A percentile compares a stretch with the other conserved stretches of the same genome.
Conservation (phyloP, 2,113 vertebrate species). For the Megaleporinus macrocephalus region DNA sequence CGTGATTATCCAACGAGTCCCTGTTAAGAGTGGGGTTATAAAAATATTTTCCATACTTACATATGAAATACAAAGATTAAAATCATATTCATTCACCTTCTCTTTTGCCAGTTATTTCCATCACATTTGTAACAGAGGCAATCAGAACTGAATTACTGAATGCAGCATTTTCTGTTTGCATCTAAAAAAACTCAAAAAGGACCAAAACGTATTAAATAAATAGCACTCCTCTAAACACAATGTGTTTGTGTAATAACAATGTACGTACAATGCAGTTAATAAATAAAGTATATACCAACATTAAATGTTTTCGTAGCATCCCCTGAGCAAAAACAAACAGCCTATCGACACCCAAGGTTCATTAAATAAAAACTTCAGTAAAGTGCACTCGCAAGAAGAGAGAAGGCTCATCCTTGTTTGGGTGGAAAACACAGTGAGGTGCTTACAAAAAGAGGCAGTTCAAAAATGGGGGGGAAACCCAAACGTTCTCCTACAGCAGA, state of each 20-base stretch:
- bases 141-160: slow-evolving; percentile 23
- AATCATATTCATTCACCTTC: slow-evolving; percentile 44
- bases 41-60: slow-evolving; percentile 49
- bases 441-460: slow-evolving; percentile 34
- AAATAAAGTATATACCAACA: slow-evolving; percentile 49
- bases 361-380: slow-evolving; percentile 33
- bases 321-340: slow-evolving; percentile 44
- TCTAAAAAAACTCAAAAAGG: slow-evolving; percentile 7
- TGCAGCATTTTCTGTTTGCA: slow-evolving; percentile 23
- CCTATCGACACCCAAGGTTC: slow-evolving; percentile 31
- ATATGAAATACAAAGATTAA: slow-evolving; percentile 55
- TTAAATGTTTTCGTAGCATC: slow-evolving; percentile 19
- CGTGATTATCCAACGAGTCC: slow-evolving; percentile 33
- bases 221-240: slow-evolving; percentile 42
- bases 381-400: slow-evolving; percentile 42
- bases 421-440: slow-evolving; percentile 12
- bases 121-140: slow-evolving; percentile 39
- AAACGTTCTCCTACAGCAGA: not conserved
- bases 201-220: slow-evolving; percentile 37
- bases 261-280: slow-evolving; percentile 49
- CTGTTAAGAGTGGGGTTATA: slow-evolving; percentile 49
- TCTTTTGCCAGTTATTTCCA: slow-evolving; percentile 34
- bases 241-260: too few species aligned
- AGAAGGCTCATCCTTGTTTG: slow-evolving; percentile 35
- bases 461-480: slow-evolving; percentile 1